Evolutionary conservation across 1,140 invertebrate species (phyloP), one percentile per base, ranked within the genome.

Genomic region (Helicoverpa armigera): DNA sequence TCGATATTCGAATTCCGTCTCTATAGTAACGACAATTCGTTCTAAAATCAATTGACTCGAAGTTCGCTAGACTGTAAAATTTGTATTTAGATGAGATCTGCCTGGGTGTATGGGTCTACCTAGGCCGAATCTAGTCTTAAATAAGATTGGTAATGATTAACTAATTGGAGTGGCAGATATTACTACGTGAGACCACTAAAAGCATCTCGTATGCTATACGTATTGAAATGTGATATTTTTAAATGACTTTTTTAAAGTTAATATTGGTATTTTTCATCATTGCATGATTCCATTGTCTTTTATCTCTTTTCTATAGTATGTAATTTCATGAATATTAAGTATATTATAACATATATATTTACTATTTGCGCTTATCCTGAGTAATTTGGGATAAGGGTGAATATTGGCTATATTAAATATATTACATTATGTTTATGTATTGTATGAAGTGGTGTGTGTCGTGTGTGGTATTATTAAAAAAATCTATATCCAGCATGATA

Each of bases 101-200:
- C 61, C 75, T 56, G 43, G 50, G 75, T 65, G 14, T 67, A 18
- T 77, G 58, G n/a, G 23, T 31, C 50, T 53, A 14, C 61, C 60
- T 77, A 67, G 75, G 75, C 35, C 43, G 75, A 54, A 65, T 65
- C 73, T 77, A 77, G 60, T 65, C 75, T 77, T 65, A 18, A 48
- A 61, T 61, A 65, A 77, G 50, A 35, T 50, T 50, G 61, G 14
- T 54, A 7, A 31, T 54, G 5, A 3, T 5, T 18, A 31, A 12
- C 48, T 77, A 31, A 31, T 1, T 77, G 75, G 75, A 77, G 75
- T 77, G 61, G 61, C 51, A 35, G 48, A 77, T 76, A 9, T 9
- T 5, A 54, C 31, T 23, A 13, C 5, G 10, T 23, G 10, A 54
- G 9, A 43, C 35, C 35, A 43, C 9, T 69, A 7, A 35, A 13